phyloP scores from a whole-genome alignment of 2,888 invertebrate species.

The Unio pictorum region DNA sequence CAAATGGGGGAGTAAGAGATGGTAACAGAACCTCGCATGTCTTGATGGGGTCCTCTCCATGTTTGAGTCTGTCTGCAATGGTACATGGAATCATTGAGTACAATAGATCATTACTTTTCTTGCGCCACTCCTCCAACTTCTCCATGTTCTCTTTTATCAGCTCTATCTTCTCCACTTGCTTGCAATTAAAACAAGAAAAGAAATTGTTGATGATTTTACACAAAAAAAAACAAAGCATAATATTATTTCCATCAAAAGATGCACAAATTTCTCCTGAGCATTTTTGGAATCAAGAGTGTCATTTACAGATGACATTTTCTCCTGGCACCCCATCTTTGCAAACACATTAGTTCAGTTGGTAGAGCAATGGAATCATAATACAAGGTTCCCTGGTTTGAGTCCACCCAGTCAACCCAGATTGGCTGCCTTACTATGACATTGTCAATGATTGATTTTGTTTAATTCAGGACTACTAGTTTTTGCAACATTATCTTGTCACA shows the following conservation, averaged over 20 bases:
- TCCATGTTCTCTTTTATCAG: constrained; percentile 85
- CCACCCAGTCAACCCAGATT: too few species aligned
- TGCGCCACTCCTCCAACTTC: constrained; percentile 87
- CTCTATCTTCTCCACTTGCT: constrained; percentile 86
- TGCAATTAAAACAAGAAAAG: constrained; percentile 28
- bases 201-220: background rate
- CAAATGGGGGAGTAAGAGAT: too few species aligned
- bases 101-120: constrained; percentile 86
- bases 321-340: too few species aligned
- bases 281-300: too few species aligned
- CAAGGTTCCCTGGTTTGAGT: too few species aligned
- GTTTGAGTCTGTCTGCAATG: constrained; percentile 85
- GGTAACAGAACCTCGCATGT: constrained; percentile 81
- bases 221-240: background rate
- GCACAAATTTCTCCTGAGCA: background rate
- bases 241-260: background rate
- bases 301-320: too few species aligned
- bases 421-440: too few species aligned
- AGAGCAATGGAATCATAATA: too few species aligned
- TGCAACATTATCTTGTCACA: too few species aligned
- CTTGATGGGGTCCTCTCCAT: constrained; percentile 82
- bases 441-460: too few species aligned
- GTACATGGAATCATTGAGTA: constrained; percentile 94
- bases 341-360: too few species aligned
- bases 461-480: too few species aligned